phyloP scores from a whole-genome alignment of 2,113 vertebrate species.

The Chroicocephalus ridibundus region DNA sequence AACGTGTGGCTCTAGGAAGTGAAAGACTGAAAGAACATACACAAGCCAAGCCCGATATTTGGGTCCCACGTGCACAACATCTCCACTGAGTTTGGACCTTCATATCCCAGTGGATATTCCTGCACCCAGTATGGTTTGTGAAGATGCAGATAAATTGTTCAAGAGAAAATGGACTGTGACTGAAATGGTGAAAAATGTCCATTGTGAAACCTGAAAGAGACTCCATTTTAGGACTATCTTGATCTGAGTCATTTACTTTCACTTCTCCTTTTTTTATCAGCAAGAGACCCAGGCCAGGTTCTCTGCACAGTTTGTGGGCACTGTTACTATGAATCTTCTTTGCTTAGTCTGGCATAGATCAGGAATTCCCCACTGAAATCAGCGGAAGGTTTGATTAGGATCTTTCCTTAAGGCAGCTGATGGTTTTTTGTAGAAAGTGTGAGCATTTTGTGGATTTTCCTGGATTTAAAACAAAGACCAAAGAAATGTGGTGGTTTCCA shows the following conservation, averaged over 20 bases:
- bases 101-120: neutral
- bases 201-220: neutral
- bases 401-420: slow-evolving; percentile 23
- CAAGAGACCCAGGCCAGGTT: neutral
- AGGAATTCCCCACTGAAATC: neutral
- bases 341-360: neutral
- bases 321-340: neutral
- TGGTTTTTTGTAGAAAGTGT: slow-evolving; percentile 41
- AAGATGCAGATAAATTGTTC: neutral
- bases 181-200: neutral
- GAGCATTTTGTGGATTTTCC: slow-evolving; percentile 49
- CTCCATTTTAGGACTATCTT: neutral
- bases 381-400: slow-evolving; percentile 12
- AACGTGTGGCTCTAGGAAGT: fast-evolving
- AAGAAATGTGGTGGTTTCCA: slow-evolving; percentile 53
- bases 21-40: neutral
- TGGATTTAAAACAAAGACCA: slow-evolving; percentile 45
- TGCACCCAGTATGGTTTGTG: neutral
- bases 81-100: neutral
- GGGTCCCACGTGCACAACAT: neutral
- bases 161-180: neutral
- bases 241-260: neutral
- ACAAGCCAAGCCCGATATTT: neutral
- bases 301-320: neutral
- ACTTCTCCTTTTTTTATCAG: neutral